These are phyloP conservation scores for Antedon mediterranea DNA, from an alignment of 53 echinoderm and acorn worm species.

Conservation along the genomic window DNA sequence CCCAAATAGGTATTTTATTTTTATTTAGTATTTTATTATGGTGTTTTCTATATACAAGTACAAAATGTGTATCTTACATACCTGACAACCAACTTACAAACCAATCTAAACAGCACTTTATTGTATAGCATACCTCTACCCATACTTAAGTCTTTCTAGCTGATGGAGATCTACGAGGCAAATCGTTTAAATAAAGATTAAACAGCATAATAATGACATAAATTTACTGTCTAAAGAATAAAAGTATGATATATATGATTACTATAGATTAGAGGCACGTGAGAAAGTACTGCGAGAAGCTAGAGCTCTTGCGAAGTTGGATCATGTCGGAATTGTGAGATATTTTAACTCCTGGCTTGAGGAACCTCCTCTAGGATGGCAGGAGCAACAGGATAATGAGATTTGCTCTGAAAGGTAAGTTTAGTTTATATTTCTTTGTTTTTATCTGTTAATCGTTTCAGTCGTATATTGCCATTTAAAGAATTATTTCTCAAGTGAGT, in stretches of 20 bases:
- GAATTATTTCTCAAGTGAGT: too few species aligned
- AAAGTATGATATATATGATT: neutral
- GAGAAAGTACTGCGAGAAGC: constrained; percentile 85
- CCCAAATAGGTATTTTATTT: constrained; percentile 87
- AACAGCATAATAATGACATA: neutral
- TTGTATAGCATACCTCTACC: too few species aligned
- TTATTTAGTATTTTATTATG: neutral
- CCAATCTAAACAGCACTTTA: too few species aligned
- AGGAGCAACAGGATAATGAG: constrained; percentile 44
- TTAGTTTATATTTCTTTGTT: too few species aligned
- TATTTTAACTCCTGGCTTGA: constrained; percentile 96
- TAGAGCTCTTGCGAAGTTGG: constrained; percentile 62
- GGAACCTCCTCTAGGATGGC: constrained; percentile 90
- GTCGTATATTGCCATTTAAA: too few species aligned
- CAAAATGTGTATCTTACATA: too few species aligned
- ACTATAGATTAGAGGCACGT: constrained; percentile 53
- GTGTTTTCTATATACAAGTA: too few species aligned
- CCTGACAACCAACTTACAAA: neutral
- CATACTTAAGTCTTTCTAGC: too few species aligned
- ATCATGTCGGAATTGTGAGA: constrained; percentile 77
- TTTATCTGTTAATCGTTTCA: too few species aligned
- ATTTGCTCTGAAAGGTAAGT: constrained; percentile 43
- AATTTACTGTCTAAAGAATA: neutral
- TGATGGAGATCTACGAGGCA: too few species aligned
- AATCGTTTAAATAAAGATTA: too few species aligned